Evolutionary conservation across 2,113 vertebrate species (phyloP), one percentile per base, ranked within the genome.

Genomic region (Synchiropus splendidus): DNA sequence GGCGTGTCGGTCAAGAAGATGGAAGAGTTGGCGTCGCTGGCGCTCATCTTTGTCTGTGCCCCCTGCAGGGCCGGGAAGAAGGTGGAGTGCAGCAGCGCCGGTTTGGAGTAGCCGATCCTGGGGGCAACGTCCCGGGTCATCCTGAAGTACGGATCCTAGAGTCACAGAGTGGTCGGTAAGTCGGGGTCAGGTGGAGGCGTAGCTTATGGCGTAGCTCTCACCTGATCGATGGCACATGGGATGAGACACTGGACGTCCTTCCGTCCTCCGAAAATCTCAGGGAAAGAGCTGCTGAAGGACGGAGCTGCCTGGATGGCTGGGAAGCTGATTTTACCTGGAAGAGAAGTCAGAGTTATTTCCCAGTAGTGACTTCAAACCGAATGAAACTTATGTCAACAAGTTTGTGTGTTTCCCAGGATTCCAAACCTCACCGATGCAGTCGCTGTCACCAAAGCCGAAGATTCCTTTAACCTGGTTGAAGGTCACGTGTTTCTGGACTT

Each of bases 401-500:
- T 18, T 18, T 13, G 12, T 18, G 12, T 8, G 6, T 39, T 13
- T 41, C 9, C 13, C 18, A 4, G 3, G 8, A 12, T 14, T 35
- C 35, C 2, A 21, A 34, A 14, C 21, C 74, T 80, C 80, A 99
- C 94, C 95, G 16, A 99, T 98, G 72, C 90, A 89, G 75, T 99
- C 94, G 0, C 95, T 99, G 83, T 99, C 95, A 2, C 88, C 88
- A 64, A 99, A 99, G 44, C 93, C 94, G 9, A 99, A 99, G 58
- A 99, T 99, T 55, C 95, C 95, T 80, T 98, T 99, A 48, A 97
- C 95, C 75, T 99, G 94, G 61, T 99, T 99, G 74, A 95, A 99
- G 1, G 92, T 98, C 5, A 99, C 95, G 2, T 97, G 93, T 61
- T 99, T 99, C 80, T 98, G 92, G 59, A 96, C 76, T 80, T 87